Conservation (phyloP, 2,113 vertebrate species). For the Cacatua alba region DNA sequence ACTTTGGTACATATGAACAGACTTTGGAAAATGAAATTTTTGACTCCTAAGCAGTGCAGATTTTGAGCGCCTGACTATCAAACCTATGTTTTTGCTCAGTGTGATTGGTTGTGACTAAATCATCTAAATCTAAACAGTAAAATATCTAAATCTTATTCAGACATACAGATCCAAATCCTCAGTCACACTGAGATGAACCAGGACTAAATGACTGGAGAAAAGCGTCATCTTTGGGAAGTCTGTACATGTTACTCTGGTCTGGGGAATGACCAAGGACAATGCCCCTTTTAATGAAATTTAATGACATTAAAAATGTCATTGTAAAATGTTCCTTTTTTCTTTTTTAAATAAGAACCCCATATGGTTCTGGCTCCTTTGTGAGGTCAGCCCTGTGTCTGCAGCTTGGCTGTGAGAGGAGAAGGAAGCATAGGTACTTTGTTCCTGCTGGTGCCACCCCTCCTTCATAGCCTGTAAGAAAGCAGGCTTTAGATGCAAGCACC, state of each 20-base stretch:
- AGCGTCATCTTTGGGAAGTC: neutral
- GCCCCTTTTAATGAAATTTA: neutral
- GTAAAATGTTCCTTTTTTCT: neutral
- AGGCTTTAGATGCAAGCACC: neutral
- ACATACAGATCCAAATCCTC: neutral
- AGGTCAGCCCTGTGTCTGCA: neutral
- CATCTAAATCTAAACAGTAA: too few relatives aligned
- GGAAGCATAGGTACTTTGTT: neutral
- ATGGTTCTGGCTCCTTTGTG: neutral
- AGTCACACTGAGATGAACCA: neutral
- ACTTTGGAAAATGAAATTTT: neutral
- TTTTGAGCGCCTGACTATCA: neutral
- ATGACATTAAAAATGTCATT: neutral
- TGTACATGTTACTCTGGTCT: neutral
- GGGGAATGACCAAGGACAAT: neutral
- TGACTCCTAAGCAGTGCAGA: neutral
- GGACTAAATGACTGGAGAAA: neutral
- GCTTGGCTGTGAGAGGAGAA: neutral
- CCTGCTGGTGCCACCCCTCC: neutral
- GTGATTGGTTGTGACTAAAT: neutral
- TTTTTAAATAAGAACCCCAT: neutral
- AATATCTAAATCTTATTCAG: neutral
- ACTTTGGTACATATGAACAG: neutral
- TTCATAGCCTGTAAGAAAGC: neutral
- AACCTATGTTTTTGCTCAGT: neutral